Percentiles rank a stretch among this genome's conserved stretches.
Conservation (phyloP, 2,888 invertebrate genomes). For the Tineola bisselliella region DNA sequence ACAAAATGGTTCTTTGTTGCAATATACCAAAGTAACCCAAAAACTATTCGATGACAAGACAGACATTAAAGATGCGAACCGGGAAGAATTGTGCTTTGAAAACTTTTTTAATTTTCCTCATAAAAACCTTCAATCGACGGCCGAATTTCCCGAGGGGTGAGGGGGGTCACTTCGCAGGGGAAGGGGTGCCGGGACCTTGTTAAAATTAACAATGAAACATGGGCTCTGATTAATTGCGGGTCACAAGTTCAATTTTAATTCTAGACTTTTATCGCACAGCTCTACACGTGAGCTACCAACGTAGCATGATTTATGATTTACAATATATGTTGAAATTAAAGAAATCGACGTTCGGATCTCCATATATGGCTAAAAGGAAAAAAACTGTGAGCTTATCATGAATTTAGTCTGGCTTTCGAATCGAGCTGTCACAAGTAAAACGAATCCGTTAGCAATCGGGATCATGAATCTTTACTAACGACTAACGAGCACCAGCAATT, state of each 20-base stretch:
- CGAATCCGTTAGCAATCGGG: no score
- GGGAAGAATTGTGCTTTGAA: slow-evolving; percentile 15
- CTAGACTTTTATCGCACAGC: background rate
- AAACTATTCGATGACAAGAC: slow-evolving; percentile 8
- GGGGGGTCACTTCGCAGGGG: background rate
- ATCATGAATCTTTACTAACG: no score
- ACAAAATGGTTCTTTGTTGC: no score
- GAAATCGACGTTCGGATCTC: no score
- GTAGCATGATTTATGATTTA: no score
- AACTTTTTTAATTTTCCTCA: slow-evolving; percentile 59
- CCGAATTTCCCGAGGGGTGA: slow-evolving; percentile 16
- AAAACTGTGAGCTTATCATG: no score
- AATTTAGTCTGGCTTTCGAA: no score
- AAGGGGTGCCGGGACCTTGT: slow-evolving; percentile 23
- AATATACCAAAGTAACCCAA: background rate
- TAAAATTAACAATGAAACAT: slow-evolving; percentile 48
- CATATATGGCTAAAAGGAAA: no score
- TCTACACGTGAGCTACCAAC: no score
- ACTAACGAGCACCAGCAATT: no score
- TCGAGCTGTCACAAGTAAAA: no score
- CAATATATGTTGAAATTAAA: no score
- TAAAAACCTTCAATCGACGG: slow-evolving; percentile 21
- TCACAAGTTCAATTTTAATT: slow-evolving; percentile 22
- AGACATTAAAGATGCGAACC: slow-evolving; percentile 11
- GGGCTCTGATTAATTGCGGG: slow-evolving; percentile 38